Evolutionary conservation across 2,797 vertebrate species (phyloP).

Genomic region (Coccyzus lansbergi): DNA sequence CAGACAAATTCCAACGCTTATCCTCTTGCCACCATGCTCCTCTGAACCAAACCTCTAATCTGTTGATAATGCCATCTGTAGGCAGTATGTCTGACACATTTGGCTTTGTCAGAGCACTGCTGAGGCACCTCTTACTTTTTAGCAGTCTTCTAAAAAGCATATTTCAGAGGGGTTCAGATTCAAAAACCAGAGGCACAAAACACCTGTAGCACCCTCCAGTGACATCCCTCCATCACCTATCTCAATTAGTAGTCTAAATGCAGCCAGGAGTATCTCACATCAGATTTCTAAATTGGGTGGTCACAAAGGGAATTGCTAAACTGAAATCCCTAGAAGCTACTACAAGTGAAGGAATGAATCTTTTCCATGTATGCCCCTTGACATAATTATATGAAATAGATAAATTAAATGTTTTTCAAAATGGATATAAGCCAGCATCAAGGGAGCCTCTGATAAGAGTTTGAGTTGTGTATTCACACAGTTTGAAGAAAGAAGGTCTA

Average conservation of each 20-base stretch:
- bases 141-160: neutral
- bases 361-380: neutral
- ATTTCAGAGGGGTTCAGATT: neutral
- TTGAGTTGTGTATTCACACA: neutral
- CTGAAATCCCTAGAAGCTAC: neutral
- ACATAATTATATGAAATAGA: neutral
- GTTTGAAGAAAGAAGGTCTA: neutral
- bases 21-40: neutral
- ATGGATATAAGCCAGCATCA: neutral
- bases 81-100: neutral
- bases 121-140: neutral
- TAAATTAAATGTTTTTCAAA: neutral
- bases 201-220: neutral
- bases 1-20: neutral
- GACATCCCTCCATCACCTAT: neutral
- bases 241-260: neutral
- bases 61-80: neutral
- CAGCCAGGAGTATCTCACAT: neutral
- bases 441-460: neutral
- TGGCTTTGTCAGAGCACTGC: fast-evolving
- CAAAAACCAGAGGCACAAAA: neutral
- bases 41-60: neutral
- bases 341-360: neutral
- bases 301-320: neutral
- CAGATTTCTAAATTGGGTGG: neutral